Conservation (phyloP, 2,113 vertebrate species). For the Ginglymostoma cirratum region DNA sequence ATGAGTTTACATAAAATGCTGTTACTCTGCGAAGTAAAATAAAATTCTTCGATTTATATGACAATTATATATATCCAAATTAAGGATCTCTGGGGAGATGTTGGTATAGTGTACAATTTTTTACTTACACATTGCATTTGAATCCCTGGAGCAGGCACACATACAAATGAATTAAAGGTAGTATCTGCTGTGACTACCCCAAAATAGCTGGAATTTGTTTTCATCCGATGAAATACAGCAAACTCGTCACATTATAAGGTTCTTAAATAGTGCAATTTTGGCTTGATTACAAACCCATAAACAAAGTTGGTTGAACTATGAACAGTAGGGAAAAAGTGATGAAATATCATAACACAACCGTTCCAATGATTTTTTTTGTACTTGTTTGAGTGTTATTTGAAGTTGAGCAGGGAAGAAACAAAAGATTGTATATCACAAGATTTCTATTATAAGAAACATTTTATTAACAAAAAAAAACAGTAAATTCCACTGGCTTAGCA, state of each 20-base stretch:
- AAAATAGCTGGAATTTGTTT: background rate
- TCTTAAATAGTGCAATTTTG: background rate
- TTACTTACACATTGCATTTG: background rate
- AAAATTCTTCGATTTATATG: background rate
- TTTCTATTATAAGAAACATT: slow-evolving; percentile 77
- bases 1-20: background rate
- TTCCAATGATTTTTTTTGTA: background rate
- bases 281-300: background rate
- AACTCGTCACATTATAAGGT: background rate
- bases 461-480: slow-evolving; percentile 77
- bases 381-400: background rate
- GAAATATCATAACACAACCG: background rate
- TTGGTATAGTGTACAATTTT: background rate
- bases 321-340: background rate
- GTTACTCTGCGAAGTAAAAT: background rate
- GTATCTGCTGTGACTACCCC: background rate
- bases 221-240: background rate
- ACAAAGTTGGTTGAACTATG: background rate
- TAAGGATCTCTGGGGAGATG: background rate
- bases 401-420: background rate
- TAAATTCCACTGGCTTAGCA: slow-evolving; percentile 83
- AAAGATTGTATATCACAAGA: slow-evolving; percentile 27
- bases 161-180: background rate
- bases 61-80: background rate
- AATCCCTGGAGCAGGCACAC: background rate